phyloP scores from a whole-genome alignment of 2,888 invertebrate genomes.

The Campoplex nolae region DNA sequence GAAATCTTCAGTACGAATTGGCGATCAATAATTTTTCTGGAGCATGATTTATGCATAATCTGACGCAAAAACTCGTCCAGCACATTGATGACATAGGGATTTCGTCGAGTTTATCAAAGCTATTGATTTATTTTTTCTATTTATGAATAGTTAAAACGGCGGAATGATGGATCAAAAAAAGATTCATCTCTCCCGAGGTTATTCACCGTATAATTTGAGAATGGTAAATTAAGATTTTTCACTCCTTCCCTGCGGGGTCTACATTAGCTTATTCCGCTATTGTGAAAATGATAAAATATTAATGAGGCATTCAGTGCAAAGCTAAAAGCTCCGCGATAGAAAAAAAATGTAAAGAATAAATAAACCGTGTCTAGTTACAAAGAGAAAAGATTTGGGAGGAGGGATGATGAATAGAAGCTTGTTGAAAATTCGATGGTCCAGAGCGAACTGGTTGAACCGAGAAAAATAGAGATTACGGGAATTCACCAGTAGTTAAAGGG shows the following conservation, averaged over 20 bases:
- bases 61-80: background rate
- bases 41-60: background rate
- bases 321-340: conserved; percentile 14
- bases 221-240: conserved; percentile 45
- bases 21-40: background rate
- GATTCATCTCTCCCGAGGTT: background rate
- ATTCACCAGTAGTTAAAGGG: conserved; percentile 52
- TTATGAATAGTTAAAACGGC: background rate
- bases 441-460: conserved; percentile 36
- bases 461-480: conserved; percentile 36
- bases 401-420: conserved; percentile 48
- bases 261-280: conserved; percentile 48
- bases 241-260: conserved; percentile 11
- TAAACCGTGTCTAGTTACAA: conserved; percentile 14
- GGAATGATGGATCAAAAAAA: background rate
- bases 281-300: conserved; percentile 52
- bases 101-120: background rate
- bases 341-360: conserved; percentile 27
- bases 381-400: background rate
- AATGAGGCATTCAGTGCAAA: conserved; percentile 53
- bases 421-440: conserved; percentile 62
- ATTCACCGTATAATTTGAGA: conserved; percentile 4
- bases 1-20: background rate
- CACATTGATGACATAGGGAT: background rate
- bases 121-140: background rate